Conservation (phyloP, 2,113 vertebrate species). For the Capreolus pygargus region DNA sequence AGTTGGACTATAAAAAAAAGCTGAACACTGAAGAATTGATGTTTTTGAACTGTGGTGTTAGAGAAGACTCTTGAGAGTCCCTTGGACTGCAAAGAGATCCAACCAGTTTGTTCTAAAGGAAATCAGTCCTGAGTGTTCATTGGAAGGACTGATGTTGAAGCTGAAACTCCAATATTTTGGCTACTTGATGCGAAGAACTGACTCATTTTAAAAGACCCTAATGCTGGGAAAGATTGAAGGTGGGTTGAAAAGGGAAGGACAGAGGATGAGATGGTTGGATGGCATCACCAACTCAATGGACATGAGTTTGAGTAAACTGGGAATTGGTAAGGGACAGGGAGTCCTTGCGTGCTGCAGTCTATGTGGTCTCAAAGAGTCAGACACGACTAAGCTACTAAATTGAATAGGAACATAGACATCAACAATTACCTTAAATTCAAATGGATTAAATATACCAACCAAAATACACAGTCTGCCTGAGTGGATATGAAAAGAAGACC, state of each 20-base stretch:
- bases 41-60: neutral
- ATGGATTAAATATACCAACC: no score
- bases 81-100: neutral
- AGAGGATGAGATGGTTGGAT: neutral
- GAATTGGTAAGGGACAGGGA: neutral
- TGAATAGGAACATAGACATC: no score
- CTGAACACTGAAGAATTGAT: no score
- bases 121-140: neutral
- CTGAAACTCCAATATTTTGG: neutral
- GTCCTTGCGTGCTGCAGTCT: neutral
- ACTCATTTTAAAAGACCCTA: neutral
- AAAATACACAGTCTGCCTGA: no score
- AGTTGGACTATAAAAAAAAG: neutral
- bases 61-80: neutral
- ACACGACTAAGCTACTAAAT: no score
- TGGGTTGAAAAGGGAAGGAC: neutral
- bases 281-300: neutral
- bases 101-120: neutral
- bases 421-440: no score
- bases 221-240: neutral
- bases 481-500: no score
- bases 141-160: neutral
- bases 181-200: accelerated
- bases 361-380: neutral
- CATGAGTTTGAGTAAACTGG: neutral